Base-by-base conservation (phyloP, 2,888 invertebrate species). In the Oligia fasciuncula region DNA sequence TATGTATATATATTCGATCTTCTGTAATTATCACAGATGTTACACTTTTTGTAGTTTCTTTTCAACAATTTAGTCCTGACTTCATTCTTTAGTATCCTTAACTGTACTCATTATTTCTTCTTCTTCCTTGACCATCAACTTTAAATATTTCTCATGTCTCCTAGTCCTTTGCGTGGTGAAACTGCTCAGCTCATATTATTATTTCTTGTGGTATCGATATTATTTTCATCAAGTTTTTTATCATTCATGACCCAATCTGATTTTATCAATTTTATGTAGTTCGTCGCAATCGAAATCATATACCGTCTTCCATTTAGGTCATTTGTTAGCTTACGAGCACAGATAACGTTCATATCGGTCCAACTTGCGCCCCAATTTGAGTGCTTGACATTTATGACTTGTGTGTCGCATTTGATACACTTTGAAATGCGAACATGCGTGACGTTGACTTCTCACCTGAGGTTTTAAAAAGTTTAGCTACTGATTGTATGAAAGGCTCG, bases 281-380 rank as follows among this genome's bases (percentile, higher is more conserved):
- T 11, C 49, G 17, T 51, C 66, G 49, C 63, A 79, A 66, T 79
- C 29, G n/a, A 60, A 51, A 60, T 68, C 46, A 67, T 19, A 29
- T 57, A 51, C 6, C 51, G 35, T 54, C 51, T 57, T 68, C 62
- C 29, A 82, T 82, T 81, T 85, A 67, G 85, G 83, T 73, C 76
- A 85, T 81, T 73, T 29, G 62, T 71, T n/a, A 62, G 54, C 81
- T 85, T 83, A 85, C 69, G 81, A 65, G 68, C 65, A n/a, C 35
- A 40, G 85, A 83, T 83, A 83, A 73, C 8, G 51, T 67, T 73
- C 11, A 23, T 74, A 80, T 83, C 69, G 14, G n/a, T 4, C 5
- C 54, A 66, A 43, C 51, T 35, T 66, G 63, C 43, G 83, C 17
- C 70, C 85, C 63, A 85, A 85, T 83, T 81, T 49, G 13, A 43